Evolutionary conservation across 2,888 invertebrate species (phyloP).

Genomic region (Melanostoma mellinum): DNA sequence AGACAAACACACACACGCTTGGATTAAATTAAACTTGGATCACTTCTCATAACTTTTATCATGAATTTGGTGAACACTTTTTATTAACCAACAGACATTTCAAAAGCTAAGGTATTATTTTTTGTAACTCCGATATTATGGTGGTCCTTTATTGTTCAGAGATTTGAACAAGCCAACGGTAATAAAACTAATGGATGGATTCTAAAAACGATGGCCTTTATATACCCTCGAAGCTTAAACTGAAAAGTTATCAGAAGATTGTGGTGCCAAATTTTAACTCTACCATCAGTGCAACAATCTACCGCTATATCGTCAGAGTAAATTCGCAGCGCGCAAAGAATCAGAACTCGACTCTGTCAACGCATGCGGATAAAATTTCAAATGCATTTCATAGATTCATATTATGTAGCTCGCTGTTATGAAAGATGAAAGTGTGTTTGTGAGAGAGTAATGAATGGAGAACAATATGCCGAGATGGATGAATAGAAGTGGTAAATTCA

Average conservation of each 20-base stretch:
- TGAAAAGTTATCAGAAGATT: not conserved
- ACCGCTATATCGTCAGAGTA: slow-evolving; percentile 3
- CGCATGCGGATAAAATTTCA: slow-evolving; percentile 53
- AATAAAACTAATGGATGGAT: slow-evolving; percentile 65
- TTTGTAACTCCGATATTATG: not conserved
- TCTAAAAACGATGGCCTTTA: slow-evolving; percentile 42
- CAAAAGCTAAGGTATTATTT: slow-evolving; percentile 4
- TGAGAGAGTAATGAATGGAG: slow-evolving; percentile 37
- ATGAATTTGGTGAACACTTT: slow-evolving; percentile 22
- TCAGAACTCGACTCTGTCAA: slow-evolving; percentile 38
- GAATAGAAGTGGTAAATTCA: slow-evolving; percentile 21
- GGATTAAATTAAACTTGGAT: slow-evolving; percentile 35
- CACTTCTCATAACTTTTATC: slow-evolving; percentile 52
- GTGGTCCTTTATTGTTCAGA: slow-evolving; percentile 33
- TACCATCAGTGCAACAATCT: slow-evolving; percentile 46
- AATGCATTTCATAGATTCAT: slow-evolving; percentile 42
- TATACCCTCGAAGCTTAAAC: slow-evolving; percentile 43
- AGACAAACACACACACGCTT: slow-evolving; percentile 13
- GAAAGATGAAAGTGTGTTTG: slow-evolving; percentile 1
- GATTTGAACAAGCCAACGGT: slow-evolving; percentile 53
- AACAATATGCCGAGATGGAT: slow-evolving; percentile 10
- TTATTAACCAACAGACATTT: slow-evolving; percentile 58
- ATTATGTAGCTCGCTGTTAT: not conserved
- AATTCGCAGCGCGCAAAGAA: slow-evolving; percentile 50
- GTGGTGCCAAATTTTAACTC: slow-evolving; percentile 28